Conservation (phyloP, 2,113 vertebrate genomes). For the Spea multiplicata region DNA sequence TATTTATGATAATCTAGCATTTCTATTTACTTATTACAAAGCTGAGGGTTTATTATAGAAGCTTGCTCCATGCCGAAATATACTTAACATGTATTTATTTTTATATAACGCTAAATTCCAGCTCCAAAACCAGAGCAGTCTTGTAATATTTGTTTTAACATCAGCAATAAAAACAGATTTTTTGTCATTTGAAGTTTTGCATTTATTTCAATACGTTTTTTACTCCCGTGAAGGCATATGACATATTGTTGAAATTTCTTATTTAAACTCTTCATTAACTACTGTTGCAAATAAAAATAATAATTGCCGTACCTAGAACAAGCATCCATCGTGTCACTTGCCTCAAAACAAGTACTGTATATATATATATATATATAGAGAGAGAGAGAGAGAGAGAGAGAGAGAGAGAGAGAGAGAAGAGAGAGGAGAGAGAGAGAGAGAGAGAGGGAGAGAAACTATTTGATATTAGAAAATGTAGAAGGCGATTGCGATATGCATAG, state of each 20-base stretch:
- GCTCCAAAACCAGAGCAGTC: constrained; percentile 20
- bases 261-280: neutral
- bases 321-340: neutral
- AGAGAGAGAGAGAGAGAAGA: neutral
- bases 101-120: constrained; percentile 24
- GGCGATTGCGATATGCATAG: neutral
- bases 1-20: constrained; percentile 60
- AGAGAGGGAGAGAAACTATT: neutral
- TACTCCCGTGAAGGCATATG: neutral
- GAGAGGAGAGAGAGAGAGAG: too few relatives aligned
- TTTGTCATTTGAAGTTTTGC: constrained; percentile 24
- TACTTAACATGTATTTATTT: constrained; percentile 44
- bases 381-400: neutral
- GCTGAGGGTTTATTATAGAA: constrained; percentile 51
- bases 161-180: constrained; percentile 37
- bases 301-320: neutral
- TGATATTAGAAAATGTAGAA: neutral
- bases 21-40: constrained; percentile 65
- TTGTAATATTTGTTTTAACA: constrained; percentile 42
- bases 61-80: constrained; percentile 22
- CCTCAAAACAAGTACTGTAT: neutral
- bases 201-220: constrained; percentile 31
- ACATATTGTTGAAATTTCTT: neutral
- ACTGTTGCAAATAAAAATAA: neutral
- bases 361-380: neutral